These are phyloP conservation scores for Protaetia brevitarsis DNA, from an alignment of 1,140 invertebrate species.

Conservation along the genomic window DNA sequence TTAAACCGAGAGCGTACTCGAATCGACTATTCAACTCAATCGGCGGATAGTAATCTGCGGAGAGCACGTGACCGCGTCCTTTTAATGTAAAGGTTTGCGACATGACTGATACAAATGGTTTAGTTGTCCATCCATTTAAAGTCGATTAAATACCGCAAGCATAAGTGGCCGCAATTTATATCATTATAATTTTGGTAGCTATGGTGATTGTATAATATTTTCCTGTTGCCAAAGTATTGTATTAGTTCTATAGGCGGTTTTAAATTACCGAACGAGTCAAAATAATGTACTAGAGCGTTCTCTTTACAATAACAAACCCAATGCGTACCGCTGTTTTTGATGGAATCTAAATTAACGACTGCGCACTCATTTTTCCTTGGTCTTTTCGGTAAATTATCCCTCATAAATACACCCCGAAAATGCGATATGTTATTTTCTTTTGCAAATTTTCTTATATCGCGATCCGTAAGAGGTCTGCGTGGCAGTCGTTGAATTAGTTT, in stretches of 20 bases:
- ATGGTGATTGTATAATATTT: conserved; percentile 23
- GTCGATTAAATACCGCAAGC: conserved; percentile 20
- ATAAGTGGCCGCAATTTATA: conserved; percentile 26
- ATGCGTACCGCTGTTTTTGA: conserved; percentile 8
- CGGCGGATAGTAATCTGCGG: conserved; percentile 11
- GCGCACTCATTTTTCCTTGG: conserved; percentile 4
- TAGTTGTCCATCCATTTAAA: background rate
- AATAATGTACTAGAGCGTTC: background rate
- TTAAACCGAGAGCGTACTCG: conserved; percentile 40
- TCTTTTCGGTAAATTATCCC: conserved; percentile 33
- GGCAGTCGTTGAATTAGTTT: conserved; percentile 37
- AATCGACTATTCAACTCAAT: conserved; percentile 23
- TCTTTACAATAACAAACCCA: conserved; percentile 19
- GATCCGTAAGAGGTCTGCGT: conserved; percentile 33
- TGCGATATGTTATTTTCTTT: conserved; percentile 40
- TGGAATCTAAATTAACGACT: conserved; percentile 18
- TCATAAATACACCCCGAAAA: conserved; percentile 41
- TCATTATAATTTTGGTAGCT: conserved; percentile 16
- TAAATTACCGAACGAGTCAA: conserved; percentile 24
- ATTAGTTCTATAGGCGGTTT: conserved; percentile 23
- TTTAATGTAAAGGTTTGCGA: conserved; percentile 19
- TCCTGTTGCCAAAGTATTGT: background rate
- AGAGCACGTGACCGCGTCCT: background rate
- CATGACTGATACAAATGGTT: conserved; percentile 21
- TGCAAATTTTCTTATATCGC: conserved; percentile 35